A percentile compares a stretch with the other conserved stretches of the same genome.
These are phyloP conservation scores for Andrena minutula DNA, from an alignment of 2,888 invertebrate species.

Conservation along the genomic window DNA sequence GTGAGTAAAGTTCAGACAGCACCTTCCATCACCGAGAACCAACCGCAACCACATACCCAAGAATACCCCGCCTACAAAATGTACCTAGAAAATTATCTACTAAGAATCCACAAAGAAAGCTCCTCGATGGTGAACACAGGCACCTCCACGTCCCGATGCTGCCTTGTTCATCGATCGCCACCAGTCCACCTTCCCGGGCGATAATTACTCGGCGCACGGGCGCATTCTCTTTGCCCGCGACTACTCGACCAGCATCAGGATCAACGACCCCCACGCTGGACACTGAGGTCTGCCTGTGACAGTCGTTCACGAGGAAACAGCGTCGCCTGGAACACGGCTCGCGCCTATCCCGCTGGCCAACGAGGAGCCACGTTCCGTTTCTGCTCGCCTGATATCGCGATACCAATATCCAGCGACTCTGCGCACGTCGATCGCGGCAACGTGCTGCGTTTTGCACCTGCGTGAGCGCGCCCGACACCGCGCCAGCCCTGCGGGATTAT, in stretches of 20 bases:
- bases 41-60: background rate
- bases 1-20: background rate
- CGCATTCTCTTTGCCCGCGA: constrained; percentile 35
- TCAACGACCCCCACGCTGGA: constrained; percentile 36
- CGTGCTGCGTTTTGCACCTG: constrained; percentile 67
- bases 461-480: constrained; percentile 60
- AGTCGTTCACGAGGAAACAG: constrained; percentile 7
- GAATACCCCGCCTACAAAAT: background rate
- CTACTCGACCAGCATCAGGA: constrained; percentile 27
- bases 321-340: constrained; percentile 4
- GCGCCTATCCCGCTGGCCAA: background rate
- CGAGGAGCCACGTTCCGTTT: constrained; percentile 33
- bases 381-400: constrained; percentile 74
- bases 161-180: constrained; percentile 71
- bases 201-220: constrained; percentile 70
- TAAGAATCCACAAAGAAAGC: constrained; percentile 20
- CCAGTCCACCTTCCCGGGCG: constrained; percentile 75
- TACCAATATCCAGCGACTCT: constrained; percentile 80
- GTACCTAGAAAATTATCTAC: background rate
- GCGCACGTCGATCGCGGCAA: constrained; percentile 76
- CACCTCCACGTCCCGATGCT: constrained; percentile 55
- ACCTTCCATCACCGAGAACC: background rate
- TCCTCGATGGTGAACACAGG: background rate
- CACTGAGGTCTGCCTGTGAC: constrained; percentile 3
- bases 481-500: constrained; percentile 38